Base-by-base conservation (phyloP, 2,797 vertebrate genomes). In the Chelmon rostratus region DNA sequence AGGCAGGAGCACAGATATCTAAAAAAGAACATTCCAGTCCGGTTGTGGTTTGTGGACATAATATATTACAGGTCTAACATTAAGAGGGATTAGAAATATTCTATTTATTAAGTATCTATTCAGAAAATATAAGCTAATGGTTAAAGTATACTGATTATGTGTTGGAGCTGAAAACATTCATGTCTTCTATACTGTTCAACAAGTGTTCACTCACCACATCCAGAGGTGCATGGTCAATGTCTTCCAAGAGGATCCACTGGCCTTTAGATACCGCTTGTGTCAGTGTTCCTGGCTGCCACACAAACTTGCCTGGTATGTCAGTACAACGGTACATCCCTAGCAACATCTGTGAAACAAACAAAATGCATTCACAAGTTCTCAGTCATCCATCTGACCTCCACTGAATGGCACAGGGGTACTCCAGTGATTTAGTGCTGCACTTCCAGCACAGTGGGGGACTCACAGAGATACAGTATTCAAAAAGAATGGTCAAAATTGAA, bases 251-350 rank as follows among this genome's bases (percentile, higher is more conserved):
- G 84, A 99, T 96, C 98, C 98, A 99, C 57, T 96, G 93, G 46
- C 98, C 98, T 73, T 95, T 96, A 25, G 96, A 95, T 0, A 97
- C 97, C 3, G 98, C 98, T 89, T 99, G 97, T 3, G 98, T 98
- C 81, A 99, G 86, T 7, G 96, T 96, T 31, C 98, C 98, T 5
- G 98, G 97, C 56, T 98, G 98, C 98, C 98, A 99, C 5, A 98
- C 96, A 87, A 99, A 99, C 93, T 99, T 98, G 71, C 98, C 98
- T 1, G 98, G 98, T 15, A 99, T 91, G 84, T 99, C 98, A 19
- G 98, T 99, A 68, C 98, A 99, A 3, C 98, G 97, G 90, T 99
- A 99, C 97, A 99, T 98, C 6, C 98, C 98, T 15, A 99, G 92
- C 73, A 99, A 92, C 44, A 96, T 96, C 98, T 99, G 82, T 6